Conservation (phyloP, 2,888 invertebrate genomes). For the Archips crataeganus region DNA sequence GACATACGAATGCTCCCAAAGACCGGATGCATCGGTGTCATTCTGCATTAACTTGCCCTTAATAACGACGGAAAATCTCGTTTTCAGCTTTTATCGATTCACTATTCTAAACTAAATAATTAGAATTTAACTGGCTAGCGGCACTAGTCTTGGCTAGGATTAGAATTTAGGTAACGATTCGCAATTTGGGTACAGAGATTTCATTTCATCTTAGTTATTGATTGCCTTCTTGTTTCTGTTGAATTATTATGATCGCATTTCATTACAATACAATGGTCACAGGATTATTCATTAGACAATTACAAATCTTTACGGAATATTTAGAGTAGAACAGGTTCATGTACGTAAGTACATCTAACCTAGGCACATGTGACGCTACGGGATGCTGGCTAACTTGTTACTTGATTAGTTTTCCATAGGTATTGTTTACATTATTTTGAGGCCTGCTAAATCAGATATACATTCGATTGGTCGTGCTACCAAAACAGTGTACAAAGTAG, state of each 20-base stretch:
- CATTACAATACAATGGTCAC: neutral
- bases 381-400: slow-evolving; percentile 39
- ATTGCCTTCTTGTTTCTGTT: slow-evolving; percentile 25
- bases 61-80: slow-evolving; percentile 70
- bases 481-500: slow-evolving; percentile 68
- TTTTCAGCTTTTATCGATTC: slow-evolving; percentile 50
- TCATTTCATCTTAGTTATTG: slow-evolving; percentile 32
- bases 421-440: slow-evolving; percentile 36
- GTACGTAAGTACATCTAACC: slow-evolving; percentile 34
- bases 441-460: slow-evolving; percentile 45
- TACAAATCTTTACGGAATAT: slow-evolving; percentile 25
- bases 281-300: slow-evolving; percentile 42
- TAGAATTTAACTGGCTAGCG: slow-evolving; percentile 16
- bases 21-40: slow-evolving; percentile 77
- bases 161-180: neutral
- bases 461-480: slow-evolving; percentile 58
- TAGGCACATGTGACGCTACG: slow-evolving; percentile 36
- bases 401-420: slow-evolving; percentile 34
- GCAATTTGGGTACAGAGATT: slow-evolving; percentile 13
- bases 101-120: slow-evolving; percentile 35
- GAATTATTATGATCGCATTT: slow-evolving; percentile 1
- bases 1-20: slow-evolving; percentile 70
- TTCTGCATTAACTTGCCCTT: slow-evolving; percentile 72
- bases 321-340: slow-evolving; percentile 10
- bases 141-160: neutral